Conservation (phyloP, 2,797 vertebrate species). For the Hemitrygon akajei region DNA sequence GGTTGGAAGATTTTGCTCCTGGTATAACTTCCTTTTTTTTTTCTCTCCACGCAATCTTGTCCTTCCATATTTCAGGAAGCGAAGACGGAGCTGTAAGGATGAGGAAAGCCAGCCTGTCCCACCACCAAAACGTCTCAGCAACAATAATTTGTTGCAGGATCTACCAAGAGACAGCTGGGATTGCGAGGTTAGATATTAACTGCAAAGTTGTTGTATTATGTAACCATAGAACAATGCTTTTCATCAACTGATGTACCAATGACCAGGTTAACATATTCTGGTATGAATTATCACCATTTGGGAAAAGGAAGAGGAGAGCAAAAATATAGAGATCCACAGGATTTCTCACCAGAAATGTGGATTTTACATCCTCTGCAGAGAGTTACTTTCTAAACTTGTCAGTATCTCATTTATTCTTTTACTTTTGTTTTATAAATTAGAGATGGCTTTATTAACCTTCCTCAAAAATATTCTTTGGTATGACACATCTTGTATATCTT, state of each 20-base stretch:
- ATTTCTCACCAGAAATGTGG: neutral
- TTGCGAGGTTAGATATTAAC: constrained; percentile 58
- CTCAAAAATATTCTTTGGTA: neutral
- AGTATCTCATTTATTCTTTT: neutral
- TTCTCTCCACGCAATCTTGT: neutral
- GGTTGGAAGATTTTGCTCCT: neutral
- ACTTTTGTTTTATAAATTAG: neutral
- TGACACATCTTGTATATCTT: neutral
- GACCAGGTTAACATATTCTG: neutral
- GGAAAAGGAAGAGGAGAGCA: neutral
- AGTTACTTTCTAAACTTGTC: neutral
- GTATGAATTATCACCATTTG: neutral
- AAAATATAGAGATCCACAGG: neutral
- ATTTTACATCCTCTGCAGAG: neutral
- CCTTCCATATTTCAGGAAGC: constrained; percentile 62
- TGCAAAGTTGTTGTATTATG: neutral
- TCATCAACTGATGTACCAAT: neutral
- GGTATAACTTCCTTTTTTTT: neutral
- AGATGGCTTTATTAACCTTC: neutral
- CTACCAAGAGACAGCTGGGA: constrained; percentile 57
- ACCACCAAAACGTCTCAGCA: constrained; percentile 76
- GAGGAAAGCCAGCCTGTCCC: constrained; percentile 72
- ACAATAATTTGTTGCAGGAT: constrained; percentile 58
- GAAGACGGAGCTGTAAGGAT: constrained; percentile 72
- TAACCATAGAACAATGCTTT: neutral